Evolutionary conservation across 1,140 invertebrate species (phyloP), one percentile per base, ranked within the genome.

Genomic region (Ips typographus): DNA sequence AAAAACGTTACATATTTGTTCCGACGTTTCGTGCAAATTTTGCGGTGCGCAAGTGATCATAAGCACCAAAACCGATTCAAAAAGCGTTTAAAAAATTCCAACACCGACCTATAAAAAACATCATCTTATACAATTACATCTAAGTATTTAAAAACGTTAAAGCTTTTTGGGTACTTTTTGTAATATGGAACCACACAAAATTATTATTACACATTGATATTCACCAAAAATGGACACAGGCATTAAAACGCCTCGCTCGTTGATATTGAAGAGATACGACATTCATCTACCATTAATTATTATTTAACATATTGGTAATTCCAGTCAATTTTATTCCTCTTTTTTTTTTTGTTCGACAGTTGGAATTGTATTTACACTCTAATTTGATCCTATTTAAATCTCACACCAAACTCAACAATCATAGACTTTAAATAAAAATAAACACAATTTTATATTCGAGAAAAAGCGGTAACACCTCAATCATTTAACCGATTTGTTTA

Each of bases 231-330:
- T 71, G 70, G 70, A 70, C 68, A 49, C 38, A 41, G 68, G 40
- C 38, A 22, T 40, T 37, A 52, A 8, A 40, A 5, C 56, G 56
- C 62, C 42, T 61, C 65, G 72, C 68, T 78, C 77, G 77, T 76
- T 78, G 77, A 77, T 77, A 77, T 72, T 49, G 75, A 70, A 78
- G 77, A 73, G 74, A 77, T 75, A 72, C 73, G 72, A 77, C 76
- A 79, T 74, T 76, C 69, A 75, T 42, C 67, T 76, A 79, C 44
- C 22, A 49, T 49, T 6, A 6, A 49, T 49, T 49, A 49, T 49
- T 22, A 22, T 22, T 22, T 22, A 22, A 22, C 22, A 22, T 22
- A 22, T 22, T 55, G 49, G 70, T 72, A 72, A 47, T 70, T 42
- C 57, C 37, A 37, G 51, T 53, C 39, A 37, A 4, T 53, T 22